These are phyloP conservation scores for Serrognathus titanus DNA, from an alignment of 2,888 invertebrate genomes.

Conservation along the genomic window DNA sequence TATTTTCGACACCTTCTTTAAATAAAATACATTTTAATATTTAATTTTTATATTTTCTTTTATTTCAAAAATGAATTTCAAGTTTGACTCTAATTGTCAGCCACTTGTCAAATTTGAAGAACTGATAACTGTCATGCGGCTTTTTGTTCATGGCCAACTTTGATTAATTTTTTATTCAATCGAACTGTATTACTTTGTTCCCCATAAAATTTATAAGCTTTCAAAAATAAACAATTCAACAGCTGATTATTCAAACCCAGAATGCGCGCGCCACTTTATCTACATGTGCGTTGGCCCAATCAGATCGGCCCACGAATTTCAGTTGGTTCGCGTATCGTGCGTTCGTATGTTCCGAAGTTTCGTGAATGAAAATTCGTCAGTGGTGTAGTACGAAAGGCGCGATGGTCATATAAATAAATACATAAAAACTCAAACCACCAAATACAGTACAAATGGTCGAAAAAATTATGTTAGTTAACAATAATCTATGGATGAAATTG, in stretches of 20 bases:
- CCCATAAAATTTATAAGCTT: no score
- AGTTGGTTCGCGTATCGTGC: conserved; percentile 29
- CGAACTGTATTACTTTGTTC: no score
- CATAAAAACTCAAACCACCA: conserved; percentile 21
- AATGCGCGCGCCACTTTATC: not conserved
- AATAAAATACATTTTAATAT: no score
- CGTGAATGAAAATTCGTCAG: conserved; percentile 16
- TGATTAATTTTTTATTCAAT: no score
- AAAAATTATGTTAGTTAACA: conserved; percentile 53
- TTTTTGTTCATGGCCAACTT: no score
- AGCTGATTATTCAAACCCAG: not conserved
- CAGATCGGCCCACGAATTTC: conserved; percentile 49
- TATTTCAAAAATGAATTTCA: no score
- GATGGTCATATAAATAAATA: conserved; percentile 4
- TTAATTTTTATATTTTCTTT: no score
- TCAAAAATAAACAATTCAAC: no score
- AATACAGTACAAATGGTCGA: conserved; percentile 50
- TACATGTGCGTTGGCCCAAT: conserved; percentile 49
- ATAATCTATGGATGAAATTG: conserved; percentile 57
- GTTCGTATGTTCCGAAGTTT: conserved; percentile 18
- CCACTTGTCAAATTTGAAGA: no score
- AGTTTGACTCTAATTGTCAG: no score
- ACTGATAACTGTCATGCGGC: no score
- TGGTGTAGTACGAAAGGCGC: conserved; percentile 5
- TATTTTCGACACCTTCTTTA: no score